These are phyloP conservation scores for Ophion slaviceki DNA, from an alignment of 2,888 invertebrate species.

Conservation along the genomic window DNA sequence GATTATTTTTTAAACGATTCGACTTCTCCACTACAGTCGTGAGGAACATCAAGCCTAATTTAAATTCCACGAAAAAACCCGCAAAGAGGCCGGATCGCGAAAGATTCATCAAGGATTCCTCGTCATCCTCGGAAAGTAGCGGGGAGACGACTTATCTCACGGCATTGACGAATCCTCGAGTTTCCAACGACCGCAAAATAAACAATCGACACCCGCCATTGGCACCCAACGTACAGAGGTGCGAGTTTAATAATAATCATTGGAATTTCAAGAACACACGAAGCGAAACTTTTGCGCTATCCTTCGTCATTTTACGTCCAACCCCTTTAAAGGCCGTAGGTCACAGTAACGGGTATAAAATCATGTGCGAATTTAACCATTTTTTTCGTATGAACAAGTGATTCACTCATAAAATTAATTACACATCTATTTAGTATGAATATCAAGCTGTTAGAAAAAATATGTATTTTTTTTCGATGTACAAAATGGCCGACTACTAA, in stretches of 20 bases:
- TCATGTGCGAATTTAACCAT: too few relatives aligned
- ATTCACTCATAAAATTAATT: too few relatives aligned
- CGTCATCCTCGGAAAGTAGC: constrained; percentile 73
- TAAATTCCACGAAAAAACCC: constrained; percentile 62
- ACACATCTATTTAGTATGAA: too few relatives aligned
- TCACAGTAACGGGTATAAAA: too few relatives aligned
- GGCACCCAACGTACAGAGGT: constrained; percentile 65
- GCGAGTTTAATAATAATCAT: neutral
- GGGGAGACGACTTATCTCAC: constrained; percentile 78
- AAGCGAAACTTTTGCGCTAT: neutral
- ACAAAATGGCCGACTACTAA: too few relatives aligned
- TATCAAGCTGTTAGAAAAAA: too few relatives aligned
- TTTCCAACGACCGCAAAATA: constrained; percentile 45
- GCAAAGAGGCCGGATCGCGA: constrained; percentile 48
- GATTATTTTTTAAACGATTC: neutral
- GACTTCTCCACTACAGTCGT: constrained; percentile 57
- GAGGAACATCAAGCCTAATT: constrained; percentile 62
- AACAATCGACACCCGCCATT: constrained; percentile 47
- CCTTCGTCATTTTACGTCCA: neutral
- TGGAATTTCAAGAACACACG: neutral
- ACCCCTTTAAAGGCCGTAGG: neutral
- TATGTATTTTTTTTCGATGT: too few relatives aligned
- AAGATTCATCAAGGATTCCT: constrained; percentile 77
- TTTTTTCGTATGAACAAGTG: too few relatives aligned
- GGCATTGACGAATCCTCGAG: constrained; percentile 76